A percentile compares a stretch with the other conserved stretches of the same genome.
Evolutionary conservation across 2,888 invertebrate species (phyloP).

Genomic region (Cheilosia variabilis): DNA sequence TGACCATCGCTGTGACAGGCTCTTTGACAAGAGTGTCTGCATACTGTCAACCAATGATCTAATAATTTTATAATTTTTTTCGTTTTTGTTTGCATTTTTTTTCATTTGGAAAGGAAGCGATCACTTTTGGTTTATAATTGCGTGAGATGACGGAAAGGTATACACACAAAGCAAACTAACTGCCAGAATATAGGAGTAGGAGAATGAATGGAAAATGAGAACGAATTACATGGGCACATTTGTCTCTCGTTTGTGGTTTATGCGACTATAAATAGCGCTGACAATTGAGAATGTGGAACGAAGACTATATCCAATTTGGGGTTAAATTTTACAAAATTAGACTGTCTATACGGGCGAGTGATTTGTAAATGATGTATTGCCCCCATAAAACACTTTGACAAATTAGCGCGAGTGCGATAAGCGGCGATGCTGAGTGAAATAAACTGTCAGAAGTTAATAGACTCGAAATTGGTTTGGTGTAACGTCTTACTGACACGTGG

Average conservation of each 20-base stretch:
- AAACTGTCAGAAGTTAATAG: conserved; percentile 10
- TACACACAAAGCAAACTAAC: neutral
- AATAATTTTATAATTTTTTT: conserved; percentile 3
- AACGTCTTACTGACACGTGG: conserved; percentile 33
- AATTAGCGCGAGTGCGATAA: conserved; percentile 33
- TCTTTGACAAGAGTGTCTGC: conserved; percentile 43
- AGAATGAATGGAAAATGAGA: conserved; percentile 8
- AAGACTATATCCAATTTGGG: conserved; percentile 24
- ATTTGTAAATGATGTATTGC: conserved; percentile 40
- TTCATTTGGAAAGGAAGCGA: conserved; percentile 57
- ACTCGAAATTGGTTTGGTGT: conserved; percentile 15
- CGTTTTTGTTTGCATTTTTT: conserved; percentile 5
- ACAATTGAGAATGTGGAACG: conserved; percentile 24
- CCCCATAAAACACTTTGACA: conserved; percentile 52
- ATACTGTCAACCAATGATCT: conserved; percentile 68
- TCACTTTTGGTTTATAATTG: conserved; percentile 67
- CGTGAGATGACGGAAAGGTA: conserved; percentile 46
- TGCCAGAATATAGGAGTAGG: neutral
- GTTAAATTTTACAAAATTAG: conserved; percentile 44
- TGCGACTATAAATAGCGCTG: conserved; percentile 12
- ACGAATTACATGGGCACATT: conserved; percentile 20
- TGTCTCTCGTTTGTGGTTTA: conserved; percentile 7
- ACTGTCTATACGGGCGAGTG: conserved; percentile 13
- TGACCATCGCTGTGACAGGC: conserved; percentile 46
- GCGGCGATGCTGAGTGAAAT: conserved; percentile 1